These are phyloP conservation scores for Orthonychiurus folsomi DNA, from an alignment of 2,888 invertebrate species.

Conservation along the genomic window DNA sequence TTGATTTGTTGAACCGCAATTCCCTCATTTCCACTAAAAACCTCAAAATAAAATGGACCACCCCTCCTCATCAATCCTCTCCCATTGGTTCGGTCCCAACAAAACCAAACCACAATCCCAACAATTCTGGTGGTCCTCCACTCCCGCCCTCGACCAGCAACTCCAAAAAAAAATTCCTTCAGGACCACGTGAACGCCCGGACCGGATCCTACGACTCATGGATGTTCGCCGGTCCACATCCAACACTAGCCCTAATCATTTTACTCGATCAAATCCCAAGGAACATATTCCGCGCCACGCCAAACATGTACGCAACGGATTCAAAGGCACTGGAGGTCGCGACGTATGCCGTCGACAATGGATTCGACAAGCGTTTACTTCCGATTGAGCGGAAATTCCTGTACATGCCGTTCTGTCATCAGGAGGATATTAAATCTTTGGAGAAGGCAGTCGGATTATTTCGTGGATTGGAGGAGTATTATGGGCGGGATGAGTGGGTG, in stretches of 20 bases:
- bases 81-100: too few species aligned
- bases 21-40: too few species aligned
- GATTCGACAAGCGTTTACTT: neutral
- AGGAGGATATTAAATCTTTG: neutral
- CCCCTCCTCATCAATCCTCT: too few species aligned
- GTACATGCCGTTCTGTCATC: slow-evolving; percentile 5
- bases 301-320: neutral
- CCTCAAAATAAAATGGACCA: too few species aligned
- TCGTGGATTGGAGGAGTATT: neutral
- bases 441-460: neutral
- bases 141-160: neutral
- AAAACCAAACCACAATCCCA: too few species aligned
- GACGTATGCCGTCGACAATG: neutral
- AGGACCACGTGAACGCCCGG: neutral
- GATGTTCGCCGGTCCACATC: neutral
- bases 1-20: too few species aligned
- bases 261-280: slow-evolving; percentile 1
- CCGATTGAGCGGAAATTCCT: neutral
- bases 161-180: neutral
- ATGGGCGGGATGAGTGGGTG: neutral
- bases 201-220: neutral
- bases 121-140: neutral
- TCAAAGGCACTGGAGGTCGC: neutral
- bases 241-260: slow-evolving; percentile 1
- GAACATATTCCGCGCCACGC: neutral